These are phyloP conservation scores for Agrilus cyanescens DNA, from an alignment of 2,888 invertebrate species.

Conservation along the genomic window DNA sequence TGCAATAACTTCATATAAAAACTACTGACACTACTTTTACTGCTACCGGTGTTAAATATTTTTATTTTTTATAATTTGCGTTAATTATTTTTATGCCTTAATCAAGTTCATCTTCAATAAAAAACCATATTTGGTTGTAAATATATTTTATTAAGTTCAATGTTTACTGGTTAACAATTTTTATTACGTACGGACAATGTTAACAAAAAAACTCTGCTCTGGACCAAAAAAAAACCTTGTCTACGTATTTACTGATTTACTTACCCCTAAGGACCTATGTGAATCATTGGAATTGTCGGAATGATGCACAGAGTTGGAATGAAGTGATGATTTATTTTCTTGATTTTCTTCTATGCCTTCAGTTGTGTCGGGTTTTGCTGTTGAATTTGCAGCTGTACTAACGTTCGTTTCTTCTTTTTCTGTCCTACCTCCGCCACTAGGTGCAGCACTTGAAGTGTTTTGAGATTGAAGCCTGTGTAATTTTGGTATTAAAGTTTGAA, in stretches of 20 bases:
- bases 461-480: slow-evolving; percentile 10
- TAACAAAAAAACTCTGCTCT: no score
- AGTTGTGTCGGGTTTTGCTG: neutral
- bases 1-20: no score
- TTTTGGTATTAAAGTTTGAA: slow-evolving; percentile 12
- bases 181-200: no score
- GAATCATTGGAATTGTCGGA: slow-evolving; percentile 12
- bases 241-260: no score
- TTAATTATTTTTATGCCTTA: neutral
- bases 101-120: neutral
- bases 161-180: no score
- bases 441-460: slow-evolving; percentile 16
- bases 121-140: no score
- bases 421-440: slow-evolving; percentile 14
- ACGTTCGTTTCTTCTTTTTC: slow-evolving; percentile 1
- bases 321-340: slow-evolving; percentile 6
- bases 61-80: neutral
- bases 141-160: no score
- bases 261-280: neutral
- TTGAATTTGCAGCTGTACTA: neutral
- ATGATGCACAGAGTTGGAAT: slow-evolving; percentile 19
- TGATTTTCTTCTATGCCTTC: neutral
- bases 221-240: no score
- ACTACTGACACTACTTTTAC: neutral
- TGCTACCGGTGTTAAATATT: neutral